These are phyloP conservation scores for Nycticebus coucang DNA, from an alignment of 2,113 vertebrate species.

Conservation along the genomic window DNA sequence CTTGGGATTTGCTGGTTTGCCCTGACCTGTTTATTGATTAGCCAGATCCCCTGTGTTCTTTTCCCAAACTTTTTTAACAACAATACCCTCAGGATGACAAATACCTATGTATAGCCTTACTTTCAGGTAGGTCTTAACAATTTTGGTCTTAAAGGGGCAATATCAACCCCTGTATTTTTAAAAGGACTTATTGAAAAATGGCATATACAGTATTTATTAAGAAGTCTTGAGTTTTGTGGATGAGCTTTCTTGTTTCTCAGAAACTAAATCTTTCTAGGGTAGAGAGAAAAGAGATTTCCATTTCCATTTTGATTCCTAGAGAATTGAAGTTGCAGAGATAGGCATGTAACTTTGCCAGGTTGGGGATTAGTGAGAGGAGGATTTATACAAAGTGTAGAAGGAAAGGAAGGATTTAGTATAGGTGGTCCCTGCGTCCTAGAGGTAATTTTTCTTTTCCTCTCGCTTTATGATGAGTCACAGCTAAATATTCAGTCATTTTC, in stretches of 20 bases:
- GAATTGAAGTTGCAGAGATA: slow-evolving; percentile 7
- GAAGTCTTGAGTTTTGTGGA: not conserved
- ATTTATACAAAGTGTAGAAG: slow-evolving; percentile 13
- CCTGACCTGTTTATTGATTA: not conserved
- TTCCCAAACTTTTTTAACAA: not conserved
- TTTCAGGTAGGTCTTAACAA: not conserved
- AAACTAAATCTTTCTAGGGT: slow-evolving; percentile 1
- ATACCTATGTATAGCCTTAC: not conserved
- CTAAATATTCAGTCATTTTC: not conserved
- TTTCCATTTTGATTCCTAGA: slow-evolving; percentile 45
- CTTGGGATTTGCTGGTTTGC: not conserved
- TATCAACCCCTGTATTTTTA: not conserved
- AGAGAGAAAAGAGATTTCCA: not conserved
- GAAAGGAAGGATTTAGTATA: not conserved
- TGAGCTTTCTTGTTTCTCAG: not conserved
- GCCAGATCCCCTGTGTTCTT: not conserved
- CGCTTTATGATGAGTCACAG: not conserved
- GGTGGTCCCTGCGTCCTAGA: not conserved
- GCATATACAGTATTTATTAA: not conserved
- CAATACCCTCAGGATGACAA: not conserved
- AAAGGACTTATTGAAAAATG: not conserved
- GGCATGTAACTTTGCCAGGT: not conserved
- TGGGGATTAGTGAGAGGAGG: not conserved
- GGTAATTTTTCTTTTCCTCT: not conserved
- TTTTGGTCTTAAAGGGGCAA: not conserved